Conservation (phyloP, 2,113 vertebrate species). For the Macheiramphus alcinus region DNA sequence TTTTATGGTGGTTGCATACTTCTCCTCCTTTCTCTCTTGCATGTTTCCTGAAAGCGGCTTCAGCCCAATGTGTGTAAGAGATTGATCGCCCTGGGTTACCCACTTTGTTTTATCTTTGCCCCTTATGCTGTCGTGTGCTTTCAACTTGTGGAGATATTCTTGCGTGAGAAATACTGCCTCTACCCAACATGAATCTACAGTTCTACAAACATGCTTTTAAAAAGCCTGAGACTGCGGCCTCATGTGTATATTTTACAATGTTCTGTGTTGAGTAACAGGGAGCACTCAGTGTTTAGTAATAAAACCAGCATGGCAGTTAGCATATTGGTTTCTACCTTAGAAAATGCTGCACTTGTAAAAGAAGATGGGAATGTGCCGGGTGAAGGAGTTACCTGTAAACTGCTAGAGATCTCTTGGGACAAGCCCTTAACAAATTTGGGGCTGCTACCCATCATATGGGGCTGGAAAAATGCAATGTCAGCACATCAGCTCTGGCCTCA, state of each 20-base stretch:
- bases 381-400: no score
- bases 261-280: background rate
- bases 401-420: accelerated
- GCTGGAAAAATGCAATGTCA: accelerated
- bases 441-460: accelerated
- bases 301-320: background rate
- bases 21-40: background rate
- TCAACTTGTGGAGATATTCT: background rate
- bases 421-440: accelerated
- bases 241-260: no score
- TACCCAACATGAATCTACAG: accelerated
- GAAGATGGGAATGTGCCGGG: background rate
- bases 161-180: background rate
- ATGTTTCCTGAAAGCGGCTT: background rate
- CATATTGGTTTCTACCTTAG: no score
- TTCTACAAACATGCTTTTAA: background rate
- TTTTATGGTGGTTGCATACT: background rate
- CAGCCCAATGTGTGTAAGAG: background rate
- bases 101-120: background rate
- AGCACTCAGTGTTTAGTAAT: background rate
- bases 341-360: no score
- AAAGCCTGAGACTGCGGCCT: background rate
- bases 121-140: background rate
- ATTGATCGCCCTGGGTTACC: background rate
- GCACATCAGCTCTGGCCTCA: accelerated